Base-by-base conservation (phyloP, 2,888 invertebrate species). In the Netelia virgata region DNA sequence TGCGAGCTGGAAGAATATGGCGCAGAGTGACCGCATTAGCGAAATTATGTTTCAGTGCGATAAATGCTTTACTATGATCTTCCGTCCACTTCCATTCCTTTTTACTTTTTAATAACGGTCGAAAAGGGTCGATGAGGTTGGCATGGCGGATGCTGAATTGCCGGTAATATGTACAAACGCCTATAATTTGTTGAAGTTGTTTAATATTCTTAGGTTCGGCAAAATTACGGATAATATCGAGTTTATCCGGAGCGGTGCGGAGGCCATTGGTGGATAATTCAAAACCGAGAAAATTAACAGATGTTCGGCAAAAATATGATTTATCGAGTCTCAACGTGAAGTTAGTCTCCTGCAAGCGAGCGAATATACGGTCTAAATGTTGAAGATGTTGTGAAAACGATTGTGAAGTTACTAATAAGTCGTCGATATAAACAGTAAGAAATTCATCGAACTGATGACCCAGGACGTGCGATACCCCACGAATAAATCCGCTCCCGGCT, bases 221-320 rank as follows among this genome's bases (percentile, higher is more conserved):
- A 75, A 88, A 90, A 8, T 89, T 78, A 18, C 28, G 57, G 14
- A 41, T 88, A 0, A 87, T 87, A 14, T 86, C 36, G 1, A 86
- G 36, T 64, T 87, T 63, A 63, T 50, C 59, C 14, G 78, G 70
- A 47, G 83, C 55, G 53, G 77, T 43, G 53, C 14, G 3, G 14
- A 84, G 57, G 9, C 72, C 72, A 6, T 72, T 0, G 8, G 66
- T 23, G 3, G 86, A 84, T 6, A 88, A 18, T 3, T 77, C 41
- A 28, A 82, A 87, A 16, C 88, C 87, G 20, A 88, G 63, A 74
- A 88, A 88, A 8, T 88, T 88, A 1, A 92, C 76, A 8, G 43
- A 47, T 23, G 61, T 18, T 1, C 63, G 64, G 66, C 85, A 86
- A 75, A 28, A 28, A 28, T 28, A 28, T 28, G 28, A 28, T 28